Evolutionary conservation across 2,113 vertebrate species (phyloP).

Genomic region (Hyperopisus bebe): DNA sequence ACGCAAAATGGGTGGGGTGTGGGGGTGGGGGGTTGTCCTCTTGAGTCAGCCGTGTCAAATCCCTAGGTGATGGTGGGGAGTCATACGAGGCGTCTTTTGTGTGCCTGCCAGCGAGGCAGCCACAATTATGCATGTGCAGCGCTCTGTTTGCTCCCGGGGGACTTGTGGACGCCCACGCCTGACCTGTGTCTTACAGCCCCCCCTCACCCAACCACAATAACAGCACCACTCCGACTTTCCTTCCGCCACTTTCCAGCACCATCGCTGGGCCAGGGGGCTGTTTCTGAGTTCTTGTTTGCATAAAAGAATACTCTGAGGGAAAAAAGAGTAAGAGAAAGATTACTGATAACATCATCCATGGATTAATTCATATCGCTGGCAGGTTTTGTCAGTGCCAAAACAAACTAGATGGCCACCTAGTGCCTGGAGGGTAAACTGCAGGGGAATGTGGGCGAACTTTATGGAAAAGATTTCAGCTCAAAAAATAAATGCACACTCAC

Average conservation of each 20-base stretch:
- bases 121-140: background rate
- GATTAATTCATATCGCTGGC: background rate
- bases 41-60: slow-evolving; percentile 3
- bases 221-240: background rate
- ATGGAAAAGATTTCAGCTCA: background rate
- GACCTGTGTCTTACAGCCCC: background rate
- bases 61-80: background rate
- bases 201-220: background rate
- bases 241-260: background rate
- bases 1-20: slow-evolving; percentile 27
- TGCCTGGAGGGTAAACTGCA: background rate
- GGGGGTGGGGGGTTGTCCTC: background rate
- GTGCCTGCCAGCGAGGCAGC: background rate
- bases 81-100: background rate
- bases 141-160: background rate
- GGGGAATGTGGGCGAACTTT: background rate
- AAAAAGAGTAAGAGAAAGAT: background rate
- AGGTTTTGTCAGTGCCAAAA: background rate
- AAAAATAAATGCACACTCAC: background rate
- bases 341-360: background rate
- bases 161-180: background rate
- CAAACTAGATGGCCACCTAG: background rate
- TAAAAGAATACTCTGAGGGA: background rate
- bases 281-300: background rate
- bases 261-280: background rate